Conservation (phyloP, 1,140 invertebrate species). For the Drosophila ficusphila region DNA sequence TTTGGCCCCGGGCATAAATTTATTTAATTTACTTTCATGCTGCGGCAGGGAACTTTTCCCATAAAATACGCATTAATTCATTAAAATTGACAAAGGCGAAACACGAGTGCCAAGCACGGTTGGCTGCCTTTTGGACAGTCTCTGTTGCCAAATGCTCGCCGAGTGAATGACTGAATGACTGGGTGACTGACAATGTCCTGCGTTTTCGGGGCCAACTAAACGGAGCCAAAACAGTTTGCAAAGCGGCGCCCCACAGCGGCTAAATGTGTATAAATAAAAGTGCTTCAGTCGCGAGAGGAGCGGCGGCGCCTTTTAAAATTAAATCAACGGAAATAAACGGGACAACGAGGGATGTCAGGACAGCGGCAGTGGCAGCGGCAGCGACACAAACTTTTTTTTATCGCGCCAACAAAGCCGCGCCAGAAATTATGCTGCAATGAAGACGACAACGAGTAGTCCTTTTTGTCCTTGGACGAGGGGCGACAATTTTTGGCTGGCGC, state of each 20-base stretch:
- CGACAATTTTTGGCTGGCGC: conserved; percentile 78
- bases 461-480: conserved; percentile 33
- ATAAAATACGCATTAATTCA: conserved; percentile 82
- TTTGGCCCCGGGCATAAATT: conserved; percentile 57
- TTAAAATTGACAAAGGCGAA: conserved; percentile 81
- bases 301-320: conserved; percentile 77
- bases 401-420: conserved; percentile 69
- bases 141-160: conserved; percentile 54
- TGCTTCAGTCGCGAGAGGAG: conserved; percentile 55
- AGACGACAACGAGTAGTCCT: conserved; percentile 52
- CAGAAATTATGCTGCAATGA: conserved; percentile 79
- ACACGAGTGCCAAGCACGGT: conserved; percentile 63
- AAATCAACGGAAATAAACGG: conserved; percentile 74
- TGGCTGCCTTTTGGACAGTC: conserved; percentile 55
- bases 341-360: conserved; percentile 36
- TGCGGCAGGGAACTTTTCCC: conserved; percentile 65
- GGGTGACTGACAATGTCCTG: conserved; percentile 58
- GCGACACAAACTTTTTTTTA: conserved; percentile 69
- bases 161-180: conserved; percentile 13
- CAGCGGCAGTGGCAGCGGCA: too few relatives aligned
- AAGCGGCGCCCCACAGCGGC: conserved; percentile 47
- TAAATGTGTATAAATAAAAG: conserved; percentile 77
- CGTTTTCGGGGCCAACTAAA: conserved; percentile 66
- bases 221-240: conserved; percentile 71
- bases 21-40: conserved; percentile 73